Percentiles rank a stretch among this genome's conserved stretches.
phyloP scores from a whole-genome alignment of 2,888 invertebrate species.

The Volucella bombylans region DNA sequence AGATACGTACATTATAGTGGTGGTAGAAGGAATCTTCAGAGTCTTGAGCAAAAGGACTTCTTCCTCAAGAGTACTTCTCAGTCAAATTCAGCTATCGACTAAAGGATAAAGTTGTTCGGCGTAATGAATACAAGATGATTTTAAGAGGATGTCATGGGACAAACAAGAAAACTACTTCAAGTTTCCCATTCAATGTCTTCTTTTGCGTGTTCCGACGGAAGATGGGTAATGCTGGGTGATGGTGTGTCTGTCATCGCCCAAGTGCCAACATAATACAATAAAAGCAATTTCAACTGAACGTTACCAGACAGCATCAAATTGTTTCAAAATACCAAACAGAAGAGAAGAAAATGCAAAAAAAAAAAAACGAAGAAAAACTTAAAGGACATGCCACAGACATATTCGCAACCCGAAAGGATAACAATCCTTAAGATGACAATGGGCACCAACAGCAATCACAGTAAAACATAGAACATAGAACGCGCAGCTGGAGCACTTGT shows the following conservation, averaged over 20 bases:
- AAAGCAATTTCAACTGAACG: slow-evolving; percentile 28
- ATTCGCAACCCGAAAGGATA: slow-evolving; percentile 16
- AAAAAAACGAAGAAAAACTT: slow-evolving; percentile 24
- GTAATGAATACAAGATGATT: slow-evolving; percentile 74
- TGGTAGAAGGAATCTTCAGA: not conserved
- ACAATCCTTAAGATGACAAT: not conserved
- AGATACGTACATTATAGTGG: not conserved
- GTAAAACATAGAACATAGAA: slow-evolving; percentile 54
- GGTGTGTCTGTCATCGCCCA: slow-evolving; percentile 42
- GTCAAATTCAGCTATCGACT: slow-evolving; percentile 69
- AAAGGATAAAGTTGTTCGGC: slow-evolving; percentile 71
- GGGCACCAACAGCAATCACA: slow-evolving; percentile 22
- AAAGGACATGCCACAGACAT: slow-evolving; percentile 25
- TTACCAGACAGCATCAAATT: slow-evolving; percentile 39
- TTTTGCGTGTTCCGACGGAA: not conserved
- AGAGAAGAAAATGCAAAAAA: no score
- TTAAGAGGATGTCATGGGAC: slow-evolving; percentile 63
- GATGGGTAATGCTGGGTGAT: slow-evolving; percentile 4
- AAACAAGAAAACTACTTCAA: slow-evolving; percentile 59
- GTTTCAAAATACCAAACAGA: slow-evolving; percentile 25
- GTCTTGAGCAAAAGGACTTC: slow-evolving; percentile 31
- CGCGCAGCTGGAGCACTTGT: slow-evolving; percentile 52
- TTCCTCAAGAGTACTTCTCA: slow-evolving; percentile 31
- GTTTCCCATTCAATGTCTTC: slow-evolving; percentile 2
- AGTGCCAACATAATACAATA: slow-evolving; percentile 42